Conservation (phyloP, 2,888 invertebrate species). For the Xestia ashworthii region DNA sequence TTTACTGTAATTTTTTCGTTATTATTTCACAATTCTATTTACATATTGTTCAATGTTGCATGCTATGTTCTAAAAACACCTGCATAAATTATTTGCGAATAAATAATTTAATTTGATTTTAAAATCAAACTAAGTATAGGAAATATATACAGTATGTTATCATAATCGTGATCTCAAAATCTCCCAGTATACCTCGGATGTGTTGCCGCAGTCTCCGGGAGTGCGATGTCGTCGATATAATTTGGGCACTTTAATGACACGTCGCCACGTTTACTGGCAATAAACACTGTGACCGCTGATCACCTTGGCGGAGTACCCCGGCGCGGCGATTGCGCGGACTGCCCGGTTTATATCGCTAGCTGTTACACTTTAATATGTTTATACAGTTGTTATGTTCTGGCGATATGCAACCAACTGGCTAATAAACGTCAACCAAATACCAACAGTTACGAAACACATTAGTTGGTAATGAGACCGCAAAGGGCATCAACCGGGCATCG, state of each 20-base stretch:
- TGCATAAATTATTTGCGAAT: not conserved
- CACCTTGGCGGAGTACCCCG: conserved; percentile 4
- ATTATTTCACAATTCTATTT: no score
- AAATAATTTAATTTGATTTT: not conserved
- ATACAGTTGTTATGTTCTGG: conserved; percentile 23
- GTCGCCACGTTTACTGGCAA: conserved; percentile 46
- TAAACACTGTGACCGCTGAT: conserved; percentile 36
- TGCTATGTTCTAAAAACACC: not conserved
- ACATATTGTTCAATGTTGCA: no score
- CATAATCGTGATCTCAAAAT: not conserved
- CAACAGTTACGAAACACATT: conserved; percentile 51
- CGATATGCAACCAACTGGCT: not conserved
- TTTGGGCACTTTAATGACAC: conserved; percentile 44
- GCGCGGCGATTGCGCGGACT: conserved; percentile 24
- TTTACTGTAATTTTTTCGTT: no score
- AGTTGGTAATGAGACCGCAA: conserved; percentile 57
- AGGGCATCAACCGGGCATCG: conserved; percentile 61
- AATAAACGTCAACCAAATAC: conserved; percentile 35
- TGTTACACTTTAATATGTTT: conserved; percentile 27
- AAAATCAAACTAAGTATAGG: not conserved
- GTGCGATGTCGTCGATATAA: conserved; percentile 32
- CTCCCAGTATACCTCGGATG: not conserved
- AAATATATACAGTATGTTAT: not conserved
- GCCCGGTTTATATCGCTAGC: conserved; percentile 31
- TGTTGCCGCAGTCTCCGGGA: not conserved